Conservation (phyloP, 1,140 invertebrate species). For the Thaumetopoea pityocampa region DNA sequence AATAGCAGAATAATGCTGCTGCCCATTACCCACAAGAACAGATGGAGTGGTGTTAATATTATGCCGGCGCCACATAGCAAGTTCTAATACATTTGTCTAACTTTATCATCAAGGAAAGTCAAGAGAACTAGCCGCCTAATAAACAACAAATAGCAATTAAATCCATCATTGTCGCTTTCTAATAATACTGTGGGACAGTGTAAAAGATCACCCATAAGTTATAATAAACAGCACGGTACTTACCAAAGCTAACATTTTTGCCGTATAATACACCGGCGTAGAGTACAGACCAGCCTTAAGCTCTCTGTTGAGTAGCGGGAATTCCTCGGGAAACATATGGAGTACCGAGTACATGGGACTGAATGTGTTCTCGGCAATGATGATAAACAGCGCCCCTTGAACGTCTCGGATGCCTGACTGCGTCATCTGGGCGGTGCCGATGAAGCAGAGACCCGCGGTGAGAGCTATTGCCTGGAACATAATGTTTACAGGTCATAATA, state of each 20-base stretch:
- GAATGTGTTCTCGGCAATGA: conserved; percentile 92
- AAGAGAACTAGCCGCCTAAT: too few species aligned
- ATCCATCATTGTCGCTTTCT: too few species aligned
- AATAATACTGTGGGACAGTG: too few species aligned
- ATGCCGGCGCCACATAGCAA: too few species aligned
- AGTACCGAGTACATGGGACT: conserved; percentile 90
- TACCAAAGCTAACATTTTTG: conserved; percentile 86
- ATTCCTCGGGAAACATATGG: conserved; percentile 85
- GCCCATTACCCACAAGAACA: too few species aligned
- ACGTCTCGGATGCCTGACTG: conserved; percentile 89
- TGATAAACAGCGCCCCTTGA: conserved; percentile 88
- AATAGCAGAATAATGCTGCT: too few species aligned
- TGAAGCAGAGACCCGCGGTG: conserved; percentile 87
- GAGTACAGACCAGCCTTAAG: conserved; percentile 86
- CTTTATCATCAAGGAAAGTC: too few species aligned
- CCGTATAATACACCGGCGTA: conserved; percentile 84
- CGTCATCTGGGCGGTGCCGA: conserved; percentile 80
- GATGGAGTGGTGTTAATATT: too few species aligned
- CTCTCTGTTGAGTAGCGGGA: conserved; percentile 87
- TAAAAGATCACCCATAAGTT: too few species aligned
- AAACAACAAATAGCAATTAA: too few species aligned
- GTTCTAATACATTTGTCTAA: too few species aligned
- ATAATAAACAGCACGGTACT: conserved; percentile 43
- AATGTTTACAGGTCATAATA: too few species aligned
- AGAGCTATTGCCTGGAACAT: conserved; percentile 82